phyloP scores from a whole-genome alignment of 1,140 invertebrate species.

The Ganaspis sp. region DNA sequence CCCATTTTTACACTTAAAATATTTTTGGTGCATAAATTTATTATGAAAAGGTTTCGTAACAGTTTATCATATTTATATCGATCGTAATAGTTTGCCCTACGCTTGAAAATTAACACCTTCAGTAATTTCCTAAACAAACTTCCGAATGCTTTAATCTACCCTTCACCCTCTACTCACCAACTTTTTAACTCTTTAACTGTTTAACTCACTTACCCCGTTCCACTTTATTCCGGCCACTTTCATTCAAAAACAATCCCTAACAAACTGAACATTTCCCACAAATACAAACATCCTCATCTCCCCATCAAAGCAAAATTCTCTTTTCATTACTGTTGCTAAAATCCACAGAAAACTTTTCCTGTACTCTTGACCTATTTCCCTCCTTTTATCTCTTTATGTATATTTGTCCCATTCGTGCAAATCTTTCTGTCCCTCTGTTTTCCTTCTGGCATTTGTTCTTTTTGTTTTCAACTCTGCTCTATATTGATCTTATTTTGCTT shows the following conservation, averaged over 20 bases:
- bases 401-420: background rate
- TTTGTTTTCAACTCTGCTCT: background rate
- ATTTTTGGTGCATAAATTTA: no score
- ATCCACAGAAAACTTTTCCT: background rate
- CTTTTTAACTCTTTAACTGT: conserved; percentile 11
- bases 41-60: no score
- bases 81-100: background rate
- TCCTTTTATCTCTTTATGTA: background rate
- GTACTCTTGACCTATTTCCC: conserved; percentile 1
- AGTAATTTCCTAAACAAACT: conserved; percentile 10
- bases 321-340: background rate
- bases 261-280: conserved; percentile 9
- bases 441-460: background rate
- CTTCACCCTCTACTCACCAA: background rate
- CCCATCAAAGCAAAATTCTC: conserved; percentile 1
- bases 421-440: background rate
- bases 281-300: conserved; percentile 4
- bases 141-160: conserved; percentile 5
- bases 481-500: no score
- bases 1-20: no score
- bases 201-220: conserved; percentile 13
- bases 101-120: background rate
- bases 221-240: conserved; percentile 6
- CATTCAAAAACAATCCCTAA: conserved; percentile 10
- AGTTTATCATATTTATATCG: no score